Base-by-base conservation (phyloP, 2,113 vertebrate species). In the Dicaeum eximium region DNA sequence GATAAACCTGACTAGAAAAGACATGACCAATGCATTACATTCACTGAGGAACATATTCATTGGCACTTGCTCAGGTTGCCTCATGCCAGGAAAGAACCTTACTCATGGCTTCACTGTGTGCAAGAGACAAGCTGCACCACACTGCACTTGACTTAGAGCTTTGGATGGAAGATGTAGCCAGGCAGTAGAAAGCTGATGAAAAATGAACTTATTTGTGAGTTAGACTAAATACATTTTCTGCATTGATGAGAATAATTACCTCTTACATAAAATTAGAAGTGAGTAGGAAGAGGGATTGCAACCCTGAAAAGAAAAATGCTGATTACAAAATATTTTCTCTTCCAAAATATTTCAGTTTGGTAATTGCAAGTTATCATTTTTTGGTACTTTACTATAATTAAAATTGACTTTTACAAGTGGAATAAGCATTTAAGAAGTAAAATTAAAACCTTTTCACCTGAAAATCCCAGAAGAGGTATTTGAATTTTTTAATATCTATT, bases 271-370 rank as follows among this genome's bases (percentile, higher is more conserved):
- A 90, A 92, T 75, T 80, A 89, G 37, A 93, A 93, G 13, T 31
- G 40, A 82, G 62, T 44, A 88, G 57, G 66, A 74, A 95, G 70
- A 79, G 27, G 37, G 42, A 88, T 23, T 90, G 57, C 74, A 95
- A 83, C 19, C 5, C 44, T 82, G 85, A 84, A 94, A 90, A 80
- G 73, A 87, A 93, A 91, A 84, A 93, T 45, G 30, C 73, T 89
- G 61, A 93, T 81, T 93, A 79, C 48, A 81, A 94, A 88, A 71
- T 79, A 81, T 67, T 81, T 93, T 79, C 47, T 85, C 56, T 88
- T 87, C 47, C 57, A 92, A 95, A 94, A 93, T 80, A 90, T 90
- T 93, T 92, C 73, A 71, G 45, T 81, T 85, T 87, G 51, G 27
- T 79, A 93, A 92, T 65, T 90, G 31, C 51, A 95, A 87, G n/a